Base-by-base conservation (phyloP, 2,888 invertebrate species). In the Oasisia sp. region DNA sequence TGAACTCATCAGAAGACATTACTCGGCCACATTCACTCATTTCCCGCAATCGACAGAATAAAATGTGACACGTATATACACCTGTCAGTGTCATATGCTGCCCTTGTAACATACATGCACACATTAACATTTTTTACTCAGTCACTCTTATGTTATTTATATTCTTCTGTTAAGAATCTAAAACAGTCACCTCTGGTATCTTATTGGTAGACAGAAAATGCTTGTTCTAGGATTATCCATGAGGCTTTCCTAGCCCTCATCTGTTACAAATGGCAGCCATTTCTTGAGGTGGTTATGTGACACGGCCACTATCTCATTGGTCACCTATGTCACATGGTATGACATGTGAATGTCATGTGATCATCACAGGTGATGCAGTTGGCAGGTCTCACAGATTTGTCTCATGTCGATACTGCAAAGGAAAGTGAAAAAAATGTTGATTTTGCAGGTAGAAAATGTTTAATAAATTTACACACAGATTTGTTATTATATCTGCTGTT, bases 361-460 rank as follows among this genome's bases (percentile, higher is more conserved):
- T 74, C 74, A 27, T 74, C 74, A 27, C 74, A 74, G 74, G 27
- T 74, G 74, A n/a, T 27, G 74, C 0, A 74, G 74, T 74, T 74
- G 74, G 74, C 74, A 74, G 74, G 14, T n/a, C 74, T 74, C 74
- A 92, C 3, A 92, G 32, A 32, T 58, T 90, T 38, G 91, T 92
- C 89, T 92, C 92, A 89, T 92, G 90, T 32, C 91, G 91, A 89
- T 92, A 92, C 92, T 92, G 92, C 58, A 92, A 92, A 4, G 19
- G 12, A 44, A 92, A 1, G 14, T 74, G n/a, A 32, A 32, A 19
- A 74, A 27, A 19, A 74, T 58, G 58, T 1, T 74, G n/a, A n/a
- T 74, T 74, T 74, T 74, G 74, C 5, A 74, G 74, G 74, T 74
- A 74, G 74, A n/a, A n/a, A 74, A 19, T 27, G 27, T 74, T 74